Evolutionary conservation across 2,888 invertebrate genomes (phyloP).

Genomic region (Pammene fasciana): DNA sequence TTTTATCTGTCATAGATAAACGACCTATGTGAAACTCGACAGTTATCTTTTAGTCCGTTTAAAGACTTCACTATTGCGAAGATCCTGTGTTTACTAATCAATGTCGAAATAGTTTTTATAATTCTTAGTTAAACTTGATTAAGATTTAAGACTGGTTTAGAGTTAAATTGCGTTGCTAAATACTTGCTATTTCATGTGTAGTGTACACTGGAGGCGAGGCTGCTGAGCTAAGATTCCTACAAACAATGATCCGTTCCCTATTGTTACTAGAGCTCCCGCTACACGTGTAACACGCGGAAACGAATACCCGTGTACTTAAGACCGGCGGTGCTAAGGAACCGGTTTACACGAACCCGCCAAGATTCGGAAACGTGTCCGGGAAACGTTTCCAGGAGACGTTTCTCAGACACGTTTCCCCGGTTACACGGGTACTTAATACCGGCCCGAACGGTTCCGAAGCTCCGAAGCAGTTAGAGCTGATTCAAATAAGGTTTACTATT

Average conservation of each 20-base stretch:
- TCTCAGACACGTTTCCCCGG: no score
- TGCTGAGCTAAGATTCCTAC: not conserved
- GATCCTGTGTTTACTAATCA: conserved; percentile 14
- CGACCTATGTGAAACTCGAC: conserved; percentile 34
- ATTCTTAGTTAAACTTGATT: not conserved
- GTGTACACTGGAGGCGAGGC: conserved; percentile 8
- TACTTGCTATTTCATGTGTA: not conserved
- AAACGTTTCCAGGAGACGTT: no score
- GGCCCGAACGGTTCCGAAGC: no score
- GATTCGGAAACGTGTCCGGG: no score
- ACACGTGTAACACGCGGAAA: no score
- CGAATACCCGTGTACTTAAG: no score
- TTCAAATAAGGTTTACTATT: no score
- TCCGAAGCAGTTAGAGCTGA: no score
- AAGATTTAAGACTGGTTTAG: not conserved
- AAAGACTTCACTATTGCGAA: conserved; percentile 22
- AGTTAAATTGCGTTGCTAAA: conserved; percentile 1
- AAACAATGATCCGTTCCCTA: conserved; percentile 32
- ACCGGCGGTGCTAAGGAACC: no score
- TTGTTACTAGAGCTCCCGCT: no score
- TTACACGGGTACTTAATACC: no score
- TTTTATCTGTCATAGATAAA: conserved; percentile 39
- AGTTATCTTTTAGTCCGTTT: conserved; percentile 47
- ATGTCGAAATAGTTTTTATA: conserved; percentile 29
- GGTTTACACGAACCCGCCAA: no score